phyloP scores from a whole-genome alignment of 2,113 vertebrate species.

The Anguilla japonica region DNA sequence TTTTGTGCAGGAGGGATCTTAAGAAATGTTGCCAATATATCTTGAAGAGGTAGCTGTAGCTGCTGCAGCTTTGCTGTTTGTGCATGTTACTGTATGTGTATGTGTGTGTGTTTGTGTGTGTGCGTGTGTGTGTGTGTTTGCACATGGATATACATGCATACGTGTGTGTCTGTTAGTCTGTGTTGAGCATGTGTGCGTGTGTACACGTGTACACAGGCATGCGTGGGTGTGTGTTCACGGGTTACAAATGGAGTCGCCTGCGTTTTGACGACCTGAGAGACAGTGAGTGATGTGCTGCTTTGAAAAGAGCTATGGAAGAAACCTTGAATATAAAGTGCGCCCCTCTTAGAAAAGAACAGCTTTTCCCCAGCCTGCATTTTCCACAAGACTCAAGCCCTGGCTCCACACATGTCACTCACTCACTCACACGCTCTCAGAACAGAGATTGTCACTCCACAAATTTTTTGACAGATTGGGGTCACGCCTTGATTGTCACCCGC shows the following conservation, averaged over 20 bases:
- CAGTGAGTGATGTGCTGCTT: background rate
- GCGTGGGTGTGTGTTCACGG: background rate
- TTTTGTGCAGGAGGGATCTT: background rate
- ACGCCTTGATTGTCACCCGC: slow-evolving; percentile 39
- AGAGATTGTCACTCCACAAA: background rate
- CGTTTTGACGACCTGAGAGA: background rate
- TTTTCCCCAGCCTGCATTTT: background rate
- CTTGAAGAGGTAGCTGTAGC: background rate
- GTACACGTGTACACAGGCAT: background rate
- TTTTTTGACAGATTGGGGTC: slow-evolving; percentile 40
- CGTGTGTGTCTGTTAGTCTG: no score
- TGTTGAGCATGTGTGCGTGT: background rate
- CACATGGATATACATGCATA: background rate
- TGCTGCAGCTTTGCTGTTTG: background rate
- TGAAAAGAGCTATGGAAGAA: background rate
- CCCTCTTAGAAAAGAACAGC: background rate
- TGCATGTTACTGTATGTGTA: background rate
- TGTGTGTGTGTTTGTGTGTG: no score
- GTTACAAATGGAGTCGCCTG: background rate
- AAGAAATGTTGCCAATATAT: background rate
- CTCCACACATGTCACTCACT: background rate
- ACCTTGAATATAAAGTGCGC: background rate
- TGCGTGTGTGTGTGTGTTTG: no score
- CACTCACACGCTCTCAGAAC: background rate
- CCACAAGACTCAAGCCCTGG: background rate